Percentiles rank a stretch among this genome's conserved stretches.
Evolutionary conservation across 2,113 vertebrate genomes (phyloP).

Genomic region (Limanda limanda): DNA sequence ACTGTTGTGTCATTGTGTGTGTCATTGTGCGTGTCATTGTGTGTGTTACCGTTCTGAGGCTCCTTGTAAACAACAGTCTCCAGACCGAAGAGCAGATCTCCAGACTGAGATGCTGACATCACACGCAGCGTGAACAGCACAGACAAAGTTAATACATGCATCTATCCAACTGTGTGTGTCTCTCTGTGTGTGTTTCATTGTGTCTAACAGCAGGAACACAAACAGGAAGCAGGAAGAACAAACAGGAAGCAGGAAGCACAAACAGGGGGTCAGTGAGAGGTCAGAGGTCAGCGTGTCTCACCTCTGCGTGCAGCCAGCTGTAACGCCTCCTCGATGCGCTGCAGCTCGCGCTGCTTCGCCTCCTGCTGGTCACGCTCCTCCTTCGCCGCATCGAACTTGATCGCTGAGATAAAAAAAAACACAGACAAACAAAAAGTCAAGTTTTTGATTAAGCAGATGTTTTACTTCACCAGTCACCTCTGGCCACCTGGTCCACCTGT

Average conservation of each 20-base stretch:
- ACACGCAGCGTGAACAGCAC: conserved; percentile 82
- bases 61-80: conserved; percentile 93
- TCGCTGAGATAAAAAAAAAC: conserved; percentile 76
- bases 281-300: conserved; percentile 56
- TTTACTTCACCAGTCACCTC: neutral
- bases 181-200: neutral
- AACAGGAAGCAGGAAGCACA: too few species aligned
- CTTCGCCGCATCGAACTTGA: conserved; percentile 93
- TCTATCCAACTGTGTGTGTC: neutral
- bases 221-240: neutral
- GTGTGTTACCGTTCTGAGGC: conserved; percentile 86
- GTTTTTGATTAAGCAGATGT: neutral
- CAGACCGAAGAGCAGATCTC: conserved; percentile 90
- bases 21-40: neutral
- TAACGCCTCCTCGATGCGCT: conserved; percentile 93
- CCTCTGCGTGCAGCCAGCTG: conserved; percentile 90
- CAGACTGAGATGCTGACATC: conserved; percentile 84
- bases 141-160: conserved; percentile 42
- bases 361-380: conserved; percentile 93
- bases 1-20: neutral
- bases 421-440: neutral
- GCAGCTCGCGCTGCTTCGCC: conserved; percentile 91
- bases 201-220: neutral
- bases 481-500: neutral
- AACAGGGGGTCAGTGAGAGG: neutral